Evolutionary conservation across 1,140 invertebrate genomes (phyloP).

Genomic region (Drosophila subobscura): DNA sequence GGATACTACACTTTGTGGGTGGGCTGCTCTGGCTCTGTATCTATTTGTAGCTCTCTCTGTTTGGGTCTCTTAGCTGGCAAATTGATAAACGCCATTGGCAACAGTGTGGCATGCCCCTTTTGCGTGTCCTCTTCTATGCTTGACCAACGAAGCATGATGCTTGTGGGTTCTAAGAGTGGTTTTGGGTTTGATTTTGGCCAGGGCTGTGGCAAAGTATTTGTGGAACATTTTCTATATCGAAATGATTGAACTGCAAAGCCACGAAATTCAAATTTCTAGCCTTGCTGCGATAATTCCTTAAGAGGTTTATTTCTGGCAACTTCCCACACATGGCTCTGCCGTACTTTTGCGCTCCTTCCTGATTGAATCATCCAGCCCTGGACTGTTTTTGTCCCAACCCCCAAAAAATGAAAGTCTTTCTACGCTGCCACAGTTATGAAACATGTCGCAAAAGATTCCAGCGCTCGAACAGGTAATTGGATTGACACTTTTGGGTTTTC

Average conservation of each 20-base stretch:
- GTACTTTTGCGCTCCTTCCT: not conserved
- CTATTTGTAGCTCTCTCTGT: conserved; percentile 21
- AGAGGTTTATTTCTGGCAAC: not conserved
- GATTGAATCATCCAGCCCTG: conserved; percentile 23
- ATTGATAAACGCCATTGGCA: conserved; percentile 80
- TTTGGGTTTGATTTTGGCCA: conserved; percentile 2
- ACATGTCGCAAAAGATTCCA: conserved; percentile 82
- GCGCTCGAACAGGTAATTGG: conserved; percentile 81
- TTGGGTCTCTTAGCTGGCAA: conserved; percentile 37
- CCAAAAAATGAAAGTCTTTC: conserved; percentile 53
- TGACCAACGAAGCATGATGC: conserved; percentile 45
- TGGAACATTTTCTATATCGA: no score
- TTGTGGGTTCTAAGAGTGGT: conserved; percentile 13
- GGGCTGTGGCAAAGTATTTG: conserved; percentile 16
- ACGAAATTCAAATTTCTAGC: not conserved
- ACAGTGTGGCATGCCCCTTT: conserved; percentile 28
- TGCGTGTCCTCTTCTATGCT: conserved; percentile 5
- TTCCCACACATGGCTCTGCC: conserved; percentile 8
- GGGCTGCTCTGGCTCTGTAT: conserved; percentile 31
- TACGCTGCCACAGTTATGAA: conserved; percentile 70
- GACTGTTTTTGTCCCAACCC: conserved; percentile 12
- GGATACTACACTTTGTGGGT: conserved; percentile 58
- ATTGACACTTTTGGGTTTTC: conserved; percentile 81
- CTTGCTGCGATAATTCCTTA: no score
- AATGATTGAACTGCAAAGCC: not conserved